Evolutionary conservation across 2,888 invertebrate species (phyloP), one percentile per base, ranked within the genome.

Genomic region (Germaria angustata): DNA sequence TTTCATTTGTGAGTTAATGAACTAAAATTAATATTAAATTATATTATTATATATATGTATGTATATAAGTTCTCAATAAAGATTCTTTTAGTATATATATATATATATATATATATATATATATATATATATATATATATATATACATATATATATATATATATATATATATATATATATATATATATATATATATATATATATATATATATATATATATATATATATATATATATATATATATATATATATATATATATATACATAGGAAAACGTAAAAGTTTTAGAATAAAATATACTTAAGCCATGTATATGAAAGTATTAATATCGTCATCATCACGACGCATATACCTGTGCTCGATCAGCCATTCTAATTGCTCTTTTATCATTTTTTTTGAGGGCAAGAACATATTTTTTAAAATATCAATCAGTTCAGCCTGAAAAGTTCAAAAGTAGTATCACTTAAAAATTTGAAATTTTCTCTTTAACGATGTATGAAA

Each of bases 281-380:
- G 17, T 44, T 59, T 13, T 63, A 61, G 41, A 69, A 39, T 55
- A 55, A 53, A 66, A 32, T 59, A 53, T 66, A 68, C 66, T 92
- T 93, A 98, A 92, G 99, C 98, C 95, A 99, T 96, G 92, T 99
- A 99, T 91, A 98, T 97, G 93, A 99, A 99, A 88, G 97, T 96
- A 92, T 99, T 99, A 90, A 99, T 98, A 91, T 99, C 98, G 87
- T 98, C 97, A 88, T 98, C 98, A 90, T 99, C 98, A 86, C 99
- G 94, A 82, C 95, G 93, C 96, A 99, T 98, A 91, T 99, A 99
- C 91, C 98, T 98, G 92, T 99, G 97, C 92, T 99, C 99, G 85
- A 99, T 99, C 53, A 99, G 94, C 99, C 99, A 99, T 92, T 99
- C 99, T 68, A 99, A 94, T 92, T 99, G 99, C 92, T 99, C 99